Conservation (phyloP, 2,888 invertebrate genomes). For the Chelonus formosanus region DNA sequence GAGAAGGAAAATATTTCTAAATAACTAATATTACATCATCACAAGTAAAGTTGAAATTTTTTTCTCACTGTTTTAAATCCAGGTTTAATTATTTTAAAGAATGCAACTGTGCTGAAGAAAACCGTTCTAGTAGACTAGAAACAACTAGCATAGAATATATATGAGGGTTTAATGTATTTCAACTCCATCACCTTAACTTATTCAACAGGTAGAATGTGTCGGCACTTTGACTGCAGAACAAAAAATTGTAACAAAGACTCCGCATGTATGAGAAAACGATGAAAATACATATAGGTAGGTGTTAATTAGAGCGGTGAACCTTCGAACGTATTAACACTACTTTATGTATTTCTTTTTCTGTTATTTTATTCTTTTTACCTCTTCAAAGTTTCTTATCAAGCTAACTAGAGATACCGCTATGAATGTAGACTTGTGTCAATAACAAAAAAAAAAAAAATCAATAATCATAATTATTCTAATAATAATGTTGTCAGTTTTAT, state of each 20-base stretch:
- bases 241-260: not conserved
- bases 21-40: too few species aligned
- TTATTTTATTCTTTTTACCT: slow-evolving; percentile 1
- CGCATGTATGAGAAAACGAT: slow-evolving; percentile 37
- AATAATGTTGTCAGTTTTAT: slow-evolving; percentile 23
- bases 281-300: slow-evolving; percentile 41
- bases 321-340: slow-evolving; percentile 40
- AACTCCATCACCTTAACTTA: slow-evolving; percentile 2
- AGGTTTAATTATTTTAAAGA: too few species aligned
- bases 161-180: not conserved
- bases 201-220: not conserved
- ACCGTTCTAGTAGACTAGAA: too few species aligned
- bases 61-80: too few species aligned
- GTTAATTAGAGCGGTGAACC: slow-evolving; percentile 58
- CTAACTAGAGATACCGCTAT: not conserved
- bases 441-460: slow-evolving; percentile 32
- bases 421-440: slow-evolving; percentile 2
- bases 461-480: slow-evolving; percentile 27
- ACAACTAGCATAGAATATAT: too few species aligned
- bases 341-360: not conserved
- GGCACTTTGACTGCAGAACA: slow-evolving; percentile 16
- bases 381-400: not conserved
- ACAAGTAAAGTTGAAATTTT: too few species aligned
- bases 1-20: too few species aligned
- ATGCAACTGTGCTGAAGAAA: too few species aligned